phyloP scores from a whole-genome alignment of 53 echinoderm and acorn worm genomes.

The Luidia sarsii region DNA sequence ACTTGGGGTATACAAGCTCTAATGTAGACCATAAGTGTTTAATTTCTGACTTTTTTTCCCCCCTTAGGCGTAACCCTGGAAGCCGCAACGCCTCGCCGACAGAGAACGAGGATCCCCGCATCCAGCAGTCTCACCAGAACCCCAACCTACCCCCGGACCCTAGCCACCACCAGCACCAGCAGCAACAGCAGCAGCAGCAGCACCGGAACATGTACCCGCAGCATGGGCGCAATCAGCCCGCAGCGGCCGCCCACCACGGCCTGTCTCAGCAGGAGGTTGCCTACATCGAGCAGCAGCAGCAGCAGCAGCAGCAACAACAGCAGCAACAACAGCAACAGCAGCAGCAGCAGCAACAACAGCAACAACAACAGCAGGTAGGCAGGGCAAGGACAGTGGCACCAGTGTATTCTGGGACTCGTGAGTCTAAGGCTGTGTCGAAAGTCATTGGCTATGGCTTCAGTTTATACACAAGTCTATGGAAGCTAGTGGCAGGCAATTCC shows the following conservation, averaged over 20 bases:
- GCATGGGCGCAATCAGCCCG: constrained; percentile 25
- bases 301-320: constrained; percentile 54
- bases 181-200: constrained; percentile 56
- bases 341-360: no score
- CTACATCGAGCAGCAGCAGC: constrained; percentile 48
- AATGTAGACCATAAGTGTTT: no score
- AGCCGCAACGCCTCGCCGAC: constrained; percentile 83
- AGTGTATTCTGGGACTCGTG: no score
- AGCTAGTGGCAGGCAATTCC: no score
- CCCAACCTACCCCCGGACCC: constrained; percentile 55
- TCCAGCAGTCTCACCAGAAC: constrained; percentile 61
- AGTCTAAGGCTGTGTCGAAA: no score
- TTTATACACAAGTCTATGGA: no score
- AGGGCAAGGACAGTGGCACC: no score
- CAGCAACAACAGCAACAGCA: constrained; percentile 24
- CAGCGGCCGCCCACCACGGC: constrained; percentile 20
- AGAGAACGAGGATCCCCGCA: constrained; percentile 64
- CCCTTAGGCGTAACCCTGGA: constrained; percentile 62
- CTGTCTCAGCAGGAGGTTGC: constrained; percentile 54
- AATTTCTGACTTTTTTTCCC: no score
- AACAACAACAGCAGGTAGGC: no score
- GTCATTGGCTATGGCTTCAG: no score
- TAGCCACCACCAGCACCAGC: constrained; percentile 60
- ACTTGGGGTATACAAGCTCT: not conserved
- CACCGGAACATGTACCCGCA: constrained; percentile 43